phyloP scores from a whole-genome alignment of 2,888 invertebrate species.

The Trissoscelio sp. region DNA sequence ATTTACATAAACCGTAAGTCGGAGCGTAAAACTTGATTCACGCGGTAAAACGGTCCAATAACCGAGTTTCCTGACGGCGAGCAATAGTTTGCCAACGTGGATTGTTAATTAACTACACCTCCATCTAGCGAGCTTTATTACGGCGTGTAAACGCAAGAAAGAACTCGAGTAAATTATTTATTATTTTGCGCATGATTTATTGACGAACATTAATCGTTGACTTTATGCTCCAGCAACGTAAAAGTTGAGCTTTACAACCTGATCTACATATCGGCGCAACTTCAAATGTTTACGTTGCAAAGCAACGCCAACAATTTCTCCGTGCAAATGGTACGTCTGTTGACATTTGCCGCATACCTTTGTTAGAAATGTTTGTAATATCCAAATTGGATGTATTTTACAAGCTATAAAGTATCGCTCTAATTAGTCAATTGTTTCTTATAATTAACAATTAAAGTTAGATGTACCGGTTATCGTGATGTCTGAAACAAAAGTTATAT shows the following conservation, averaged over 20 bases:
- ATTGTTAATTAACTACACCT: conserved; percentile 34
- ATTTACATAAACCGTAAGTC: conserved; percentile 22
- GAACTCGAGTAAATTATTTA: not conserved
- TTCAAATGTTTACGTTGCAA: no score
- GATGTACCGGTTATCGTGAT: no score
- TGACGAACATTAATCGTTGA: conserved; percentile 16
- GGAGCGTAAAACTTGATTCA: conserved; percentile 17
- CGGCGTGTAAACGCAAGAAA: not conserved
- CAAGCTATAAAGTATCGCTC: no score
- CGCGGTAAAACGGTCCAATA: conserved; percentile 21
- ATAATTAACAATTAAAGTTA: no score
- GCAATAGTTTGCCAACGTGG: conserved; percentile 12
- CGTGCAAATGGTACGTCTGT: no score
- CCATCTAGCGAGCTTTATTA: conserved; percentile 11
- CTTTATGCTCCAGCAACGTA: not conserved
- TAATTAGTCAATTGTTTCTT: no score
- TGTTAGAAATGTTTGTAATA: no score
- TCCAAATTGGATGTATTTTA: no score
- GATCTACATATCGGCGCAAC: not conserved
- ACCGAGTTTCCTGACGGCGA: conserved; percentile 23
- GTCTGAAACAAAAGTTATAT: no score
- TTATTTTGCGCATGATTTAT: conserved; percentile 22
- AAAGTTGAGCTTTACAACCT: not conserved
- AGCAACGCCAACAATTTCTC: not conserved
- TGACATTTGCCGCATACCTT: no score